Conservation (phyloP, 2,888 invertebrate genomes). For the Ornithoptera priamus region DNA sequence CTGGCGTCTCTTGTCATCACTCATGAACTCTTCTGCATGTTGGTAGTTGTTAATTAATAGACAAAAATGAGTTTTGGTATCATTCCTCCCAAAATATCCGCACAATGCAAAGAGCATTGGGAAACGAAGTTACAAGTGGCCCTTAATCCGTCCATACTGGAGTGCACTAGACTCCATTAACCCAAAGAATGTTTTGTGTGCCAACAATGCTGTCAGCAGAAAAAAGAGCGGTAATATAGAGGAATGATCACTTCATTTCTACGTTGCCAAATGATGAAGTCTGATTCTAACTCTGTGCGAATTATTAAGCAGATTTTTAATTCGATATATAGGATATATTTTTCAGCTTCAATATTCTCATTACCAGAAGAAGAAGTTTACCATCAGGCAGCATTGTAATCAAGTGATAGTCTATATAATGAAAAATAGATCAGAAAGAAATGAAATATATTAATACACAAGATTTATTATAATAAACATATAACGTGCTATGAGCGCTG, state of each 20-base stretch:
- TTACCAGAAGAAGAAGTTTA: too few species aligned
- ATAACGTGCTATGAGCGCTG: too few species aligned
- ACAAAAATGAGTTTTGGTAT: neutral
- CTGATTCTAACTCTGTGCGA: neutral
- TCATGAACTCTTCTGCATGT: neutral
- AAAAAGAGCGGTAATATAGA: neutral
- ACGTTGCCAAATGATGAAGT: too few species aligned
- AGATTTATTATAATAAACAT: too few species aligned
- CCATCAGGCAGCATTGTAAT: too few species aligned
- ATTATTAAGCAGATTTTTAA: neutral
- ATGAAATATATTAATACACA: too few species aligned
- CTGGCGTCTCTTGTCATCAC: too few species aligned
- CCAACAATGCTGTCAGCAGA: constrained; percentile 17
- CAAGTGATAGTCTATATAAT: too few species aligned
- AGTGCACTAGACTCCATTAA: constrained; percentile 28
- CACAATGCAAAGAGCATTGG: constrained; percentile 11
- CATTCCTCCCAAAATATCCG: constrained; percentile 1
- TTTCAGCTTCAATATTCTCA: too few species aligned
- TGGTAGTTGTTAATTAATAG: constrained; percentile 11
- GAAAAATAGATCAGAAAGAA: too few species aligned
- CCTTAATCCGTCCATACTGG: constrained; percentile 16
- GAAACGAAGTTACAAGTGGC: constrained; percentile 21
- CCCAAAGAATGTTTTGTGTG: constrained; percentile 18
- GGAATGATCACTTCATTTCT: neutral
- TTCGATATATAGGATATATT: neutral